A percentile compares a stretch with the other conserved stretches of the same genome.
Evolutionary conservation across 2,888 invertebrate species (phyloP).

Genomic region (Epistrophe grossulariae): DNA sequence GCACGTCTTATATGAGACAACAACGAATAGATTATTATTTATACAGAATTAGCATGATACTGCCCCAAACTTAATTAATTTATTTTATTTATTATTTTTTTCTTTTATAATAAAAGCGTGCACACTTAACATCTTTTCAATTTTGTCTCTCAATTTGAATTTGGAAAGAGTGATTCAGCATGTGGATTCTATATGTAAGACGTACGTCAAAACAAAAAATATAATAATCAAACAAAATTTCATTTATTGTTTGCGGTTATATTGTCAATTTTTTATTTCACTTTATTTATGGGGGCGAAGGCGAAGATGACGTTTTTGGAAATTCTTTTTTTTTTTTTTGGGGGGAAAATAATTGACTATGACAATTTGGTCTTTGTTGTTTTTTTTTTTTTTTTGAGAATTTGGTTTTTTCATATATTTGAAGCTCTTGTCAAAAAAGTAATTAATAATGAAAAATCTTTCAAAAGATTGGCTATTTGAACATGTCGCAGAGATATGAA

Average conservation of each 20-base stretch:
- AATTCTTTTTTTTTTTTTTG: background rate
- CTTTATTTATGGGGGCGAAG: conserved; percentile 23
- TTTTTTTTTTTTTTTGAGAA: background rate
- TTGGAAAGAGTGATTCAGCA: conserved; percentile 46
- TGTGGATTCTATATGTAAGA: background rate
- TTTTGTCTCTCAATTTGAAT: conserved; percentile 22
- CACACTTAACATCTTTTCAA: background rate
- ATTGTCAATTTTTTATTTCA: conserved; percentile 40
- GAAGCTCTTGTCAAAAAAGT: background rate
- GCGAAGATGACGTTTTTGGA: conserved; percentile 18
- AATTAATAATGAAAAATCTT: conserved; percentile 14
- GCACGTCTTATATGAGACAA: conserved; percentile 39
- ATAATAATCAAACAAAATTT: conserved; percentile 33
- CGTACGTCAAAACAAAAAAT: conserved; percentile 36
- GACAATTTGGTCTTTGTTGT: background rate
- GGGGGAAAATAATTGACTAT: background rate
- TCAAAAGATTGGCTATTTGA: conserved; percentile 10
- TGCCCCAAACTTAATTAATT: conserved; percentile 45
- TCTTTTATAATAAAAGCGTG: conserved; percentile 10
- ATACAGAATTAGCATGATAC: conserved; percentile 44
- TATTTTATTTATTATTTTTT: conserved; percentile 7
- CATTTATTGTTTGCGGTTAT: conserved; percentile 29
- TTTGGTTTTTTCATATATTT: background rate
- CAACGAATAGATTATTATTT: conserved; percentile 21
- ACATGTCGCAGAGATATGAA: background rate